Evolutionary conservation across 2,888 invertebrate genomes (phyloP).

Genomic region (Tipula helvola): DNA sequence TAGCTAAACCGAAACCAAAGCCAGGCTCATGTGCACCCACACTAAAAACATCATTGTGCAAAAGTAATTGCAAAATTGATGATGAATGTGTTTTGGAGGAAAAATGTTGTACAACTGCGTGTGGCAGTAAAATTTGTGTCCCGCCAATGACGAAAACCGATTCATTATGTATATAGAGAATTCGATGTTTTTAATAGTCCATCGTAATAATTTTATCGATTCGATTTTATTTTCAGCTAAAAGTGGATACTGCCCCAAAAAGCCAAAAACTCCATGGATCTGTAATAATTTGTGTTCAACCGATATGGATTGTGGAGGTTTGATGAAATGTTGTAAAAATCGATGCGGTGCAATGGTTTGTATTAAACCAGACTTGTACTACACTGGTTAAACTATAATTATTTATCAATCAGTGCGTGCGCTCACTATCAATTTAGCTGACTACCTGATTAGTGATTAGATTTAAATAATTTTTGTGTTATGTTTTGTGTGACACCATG

Average conservation of each 20-base stretch:
- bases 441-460: background rate
- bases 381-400: background rate
- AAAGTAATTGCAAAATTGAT: background rate
- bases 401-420: background rate
- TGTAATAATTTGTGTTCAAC: slow-evolving; percentile 41
- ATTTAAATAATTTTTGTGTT: background rate
- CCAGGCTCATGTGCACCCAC: background rate
- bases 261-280: slow-evolving; percentile 41
- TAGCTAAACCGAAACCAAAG: background rate
- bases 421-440: background rate
- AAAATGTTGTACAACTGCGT: slow-evolving; percentile 38
- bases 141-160: slow-evolving; percentile 34
- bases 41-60: background rate
- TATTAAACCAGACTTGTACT: background rate
- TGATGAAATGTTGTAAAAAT: slow-evolving; percentile 43
- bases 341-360: slow-evolving; percentile 43
- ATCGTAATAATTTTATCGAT: background rate
- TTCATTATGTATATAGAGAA: background rate
- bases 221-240: slow-evolving; percentile 32
- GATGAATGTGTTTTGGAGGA: background rate
- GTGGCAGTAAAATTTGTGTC: slow-evolving; percentile 39
- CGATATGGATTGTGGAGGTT: slow-evolving; percentile 41
- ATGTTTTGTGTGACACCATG: background rate
- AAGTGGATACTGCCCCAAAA: slow-evolving; percentile 39
- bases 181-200: background rate